Evolutionary conservation across 2,888 invertebrate species (phyloP), one percentile per base, ranked within the genome.

Genomic region (Caenorhabditis sp.): DNA sequence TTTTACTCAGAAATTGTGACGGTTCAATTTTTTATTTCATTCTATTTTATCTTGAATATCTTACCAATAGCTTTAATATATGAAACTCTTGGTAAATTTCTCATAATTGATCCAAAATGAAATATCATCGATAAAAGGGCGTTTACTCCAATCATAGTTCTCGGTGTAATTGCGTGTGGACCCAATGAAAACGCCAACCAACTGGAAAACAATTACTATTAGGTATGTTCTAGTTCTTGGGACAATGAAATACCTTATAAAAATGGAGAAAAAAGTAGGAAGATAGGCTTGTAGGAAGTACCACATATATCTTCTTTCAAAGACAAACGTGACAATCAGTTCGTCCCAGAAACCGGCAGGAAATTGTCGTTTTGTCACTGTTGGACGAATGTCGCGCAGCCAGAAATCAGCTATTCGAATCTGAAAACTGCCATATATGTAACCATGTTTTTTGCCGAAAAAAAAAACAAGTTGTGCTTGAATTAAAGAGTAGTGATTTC

Each of bases 111-210:
- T 1, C 82, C 82, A 36, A 82, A 82, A 60, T 80, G 80, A 58
- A 82, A 80, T 21, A 82, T 81, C 81, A 82, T 80, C 10, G 82
- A 81, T 5, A 82, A 75, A n/a, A 82, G 58, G 0, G 82, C 77
- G 55, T 82, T 82, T 36, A 82, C 82, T 3, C 82, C 82, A 14
- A 82, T 75, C 81, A 81, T 81, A 2, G 82, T 82, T n/a, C 82
- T 58, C 14, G 82, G 81, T 6, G 82, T 79, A 58, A 82, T 79
- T 4, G 81, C 79, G 54, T 77, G 76, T 5, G 79, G 77, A 5
- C 82, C 82, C n/a, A 82, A 69, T 1, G 80, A 70, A 62, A 82
- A 82, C 6, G 81, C 76, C 24, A 82, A 73, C 82, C 82, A 82
- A 50, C 80, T 80, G 54, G 62, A 62, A 63, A 72, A 76, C 58